These are phyloP conservation scores for Discoglossus pictus DNA, from an alignment of 2,797 vertebrate genomes.

Conservation along the genomic window DNA sequence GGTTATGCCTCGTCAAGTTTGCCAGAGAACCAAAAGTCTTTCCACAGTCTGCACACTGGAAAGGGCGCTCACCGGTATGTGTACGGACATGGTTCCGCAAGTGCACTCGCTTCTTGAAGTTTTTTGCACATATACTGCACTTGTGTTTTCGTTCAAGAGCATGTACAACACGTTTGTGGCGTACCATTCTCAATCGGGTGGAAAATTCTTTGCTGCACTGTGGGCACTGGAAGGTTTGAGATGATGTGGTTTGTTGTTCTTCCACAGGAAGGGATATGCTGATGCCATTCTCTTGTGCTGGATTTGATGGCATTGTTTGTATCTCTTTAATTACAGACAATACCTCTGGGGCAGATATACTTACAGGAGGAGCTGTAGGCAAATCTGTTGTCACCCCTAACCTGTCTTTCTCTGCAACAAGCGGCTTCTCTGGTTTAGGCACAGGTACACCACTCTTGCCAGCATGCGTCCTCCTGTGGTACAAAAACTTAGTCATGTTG, in stretches of 20 bases:
- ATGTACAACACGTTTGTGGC: constrained; percentile 78
- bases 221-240: constrained; percentile 67
- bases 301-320: not conserved
- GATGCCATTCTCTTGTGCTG: constrained; percentile 17
- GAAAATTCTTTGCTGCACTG: constrained; percentile 77
- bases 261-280: not conserved
- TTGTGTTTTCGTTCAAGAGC: constrained; percentile 76
- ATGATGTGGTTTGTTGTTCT: not conserved
- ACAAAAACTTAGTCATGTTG: constrained; percentile 94
- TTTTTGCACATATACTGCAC: constrained; percentile 82
- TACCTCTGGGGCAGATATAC: not conserved
- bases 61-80: constrained; percentile 87
- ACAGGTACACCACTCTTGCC: constrained; percentile 64
- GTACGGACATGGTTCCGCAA: constrained; percentile 86
- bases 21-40: constrained; percentile 85
- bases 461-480: constrained; percentile 83
- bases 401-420: not conserved
- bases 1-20: constrained; percentile 86
- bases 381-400: fast-evolving
- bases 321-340: not conserved
- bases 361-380: not conserved
- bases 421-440: not conserved
- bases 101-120: constrained; percentile 86
- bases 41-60: constrained; percentile 84
- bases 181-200: constrained; percentile 76